A percentile compares a stretch with the other conserved stretches of the same genome.
These are phyloP conservation scores for Megaleporinus macrocephalus DNA, from an alignment of 2,113 vertebrate species.

Conservation along the genomic window DNA sequence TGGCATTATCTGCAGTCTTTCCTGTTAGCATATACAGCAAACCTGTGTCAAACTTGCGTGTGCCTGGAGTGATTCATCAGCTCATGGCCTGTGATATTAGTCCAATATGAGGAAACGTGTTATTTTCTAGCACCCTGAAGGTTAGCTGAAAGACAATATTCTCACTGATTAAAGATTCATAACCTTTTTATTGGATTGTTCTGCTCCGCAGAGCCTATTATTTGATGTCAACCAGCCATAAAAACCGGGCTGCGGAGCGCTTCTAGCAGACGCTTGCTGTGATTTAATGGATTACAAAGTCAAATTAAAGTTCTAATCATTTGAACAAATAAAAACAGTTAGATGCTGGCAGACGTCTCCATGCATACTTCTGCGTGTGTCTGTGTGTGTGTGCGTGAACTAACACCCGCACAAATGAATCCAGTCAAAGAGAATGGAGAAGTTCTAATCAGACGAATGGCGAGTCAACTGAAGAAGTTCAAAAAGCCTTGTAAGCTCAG, in stretches of 20 bases:
- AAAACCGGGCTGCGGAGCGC: slow-evolving; percentile 8
- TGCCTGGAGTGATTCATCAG: slow-evolving; percentile 11
- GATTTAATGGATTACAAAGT: slow-evolving; percentile 48
- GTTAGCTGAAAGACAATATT: slow-evolving; percentile 34
- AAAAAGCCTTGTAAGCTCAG: not conserved
- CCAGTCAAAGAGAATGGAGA: not conserved
- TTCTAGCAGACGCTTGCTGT: slow-evolving; percentile 8
- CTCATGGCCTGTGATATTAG: slow-evolving; percentile 11
- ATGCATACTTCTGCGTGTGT: slow-evolving; percentile 18
- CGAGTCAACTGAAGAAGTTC: not conserved
- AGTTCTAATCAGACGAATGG: slow-evolving; percentile 11
- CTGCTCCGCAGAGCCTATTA: slow-evolving; percentile 47
- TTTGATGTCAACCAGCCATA: slow-evolving; percentile 48
- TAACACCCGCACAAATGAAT: slow-evolving; percentile 28
- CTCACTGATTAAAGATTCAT: slow-evolving; percentile 42
- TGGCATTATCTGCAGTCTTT: not conserved
- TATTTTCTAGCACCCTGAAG: slow-evolving; percentile 26
- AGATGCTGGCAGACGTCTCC: not conserved
- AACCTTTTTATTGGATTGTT: slow-evolving; percentile 51
- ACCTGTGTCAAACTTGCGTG: not conserved
- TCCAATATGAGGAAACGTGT: slow-evolving; percentile 23
- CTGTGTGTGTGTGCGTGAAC: slow-evolving; percentile 40
- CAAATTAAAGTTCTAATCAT: slow-evolving; percentile 18
- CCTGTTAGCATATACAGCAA: not conserved
- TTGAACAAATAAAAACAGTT: slow-evolving; percentile 29